Percentiles rank a stretch among this genome's conserved stretches.
phyloP scores from a whole-genome alignment of 2,797 vertebrate species.

The Brotogeris chrysoptera region DNA sequence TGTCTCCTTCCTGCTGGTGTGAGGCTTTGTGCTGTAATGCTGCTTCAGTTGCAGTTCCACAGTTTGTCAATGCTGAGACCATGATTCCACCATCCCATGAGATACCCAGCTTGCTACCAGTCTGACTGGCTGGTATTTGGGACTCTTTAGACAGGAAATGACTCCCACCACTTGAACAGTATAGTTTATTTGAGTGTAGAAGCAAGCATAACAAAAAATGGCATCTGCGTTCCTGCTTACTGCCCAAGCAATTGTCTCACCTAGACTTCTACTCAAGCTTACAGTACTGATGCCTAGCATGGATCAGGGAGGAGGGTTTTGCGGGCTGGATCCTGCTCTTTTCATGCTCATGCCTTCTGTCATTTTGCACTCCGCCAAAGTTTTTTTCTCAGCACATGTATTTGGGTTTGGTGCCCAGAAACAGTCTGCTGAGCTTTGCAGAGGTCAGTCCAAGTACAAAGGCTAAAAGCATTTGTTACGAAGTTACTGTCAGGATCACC shows the following conservation, averaged over 20 bases:
- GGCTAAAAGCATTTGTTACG: background rate
- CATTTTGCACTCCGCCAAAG: background rate
- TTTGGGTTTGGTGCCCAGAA: background rate
- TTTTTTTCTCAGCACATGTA: background rate
- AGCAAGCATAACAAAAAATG: background rate
- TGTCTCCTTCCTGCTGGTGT: background rate
- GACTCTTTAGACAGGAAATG: background rate
- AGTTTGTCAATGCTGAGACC: background rate
- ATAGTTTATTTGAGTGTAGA: background rate
- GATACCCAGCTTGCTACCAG: background rate
- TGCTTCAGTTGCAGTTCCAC: background rate
- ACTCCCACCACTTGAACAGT: background rate
- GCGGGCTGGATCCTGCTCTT: background rate
- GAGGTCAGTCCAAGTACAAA: background rate
- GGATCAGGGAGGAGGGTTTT: accelerated
- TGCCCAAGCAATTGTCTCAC: background rate
- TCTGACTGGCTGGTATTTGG: background rate
- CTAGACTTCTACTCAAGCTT: background rate
- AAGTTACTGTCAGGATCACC: background rate
- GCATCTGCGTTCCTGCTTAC: background rate
- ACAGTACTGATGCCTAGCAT: background rate
- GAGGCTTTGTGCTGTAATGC: background rate
- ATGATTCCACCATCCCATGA: background rate
- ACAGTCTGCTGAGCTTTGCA: background rate
- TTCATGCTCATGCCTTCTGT: background rate